Conservation (phyloP, 1,140 invertebrate genomes). For the Drosophila auraria region DNA sequence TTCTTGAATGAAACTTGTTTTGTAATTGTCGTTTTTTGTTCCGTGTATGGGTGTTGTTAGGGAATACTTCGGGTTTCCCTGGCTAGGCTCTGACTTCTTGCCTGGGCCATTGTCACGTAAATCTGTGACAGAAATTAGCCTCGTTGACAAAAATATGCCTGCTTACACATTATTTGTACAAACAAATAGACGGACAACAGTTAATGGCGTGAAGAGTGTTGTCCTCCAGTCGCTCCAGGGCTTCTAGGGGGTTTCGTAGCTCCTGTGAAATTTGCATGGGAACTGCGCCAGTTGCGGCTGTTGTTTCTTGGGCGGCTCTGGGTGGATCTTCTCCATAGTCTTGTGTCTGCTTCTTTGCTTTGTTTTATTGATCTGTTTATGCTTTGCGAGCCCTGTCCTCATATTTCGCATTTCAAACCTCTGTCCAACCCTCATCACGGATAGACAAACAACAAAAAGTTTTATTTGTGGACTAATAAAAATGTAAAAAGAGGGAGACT, state of each 20-base stretch:
- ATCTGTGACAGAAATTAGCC: conserved; percentile 80
- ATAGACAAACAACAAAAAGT: conserved; percentile 50
- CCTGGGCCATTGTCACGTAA: conserved; percentile 75
- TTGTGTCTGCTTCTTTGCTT: conserved; percentile 41
- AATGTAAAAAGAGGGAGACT: conserved; percentile 35
- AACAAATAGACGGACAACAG: conserved; percentile 72
- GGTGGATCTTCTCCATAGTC: conserved; percentile 55
- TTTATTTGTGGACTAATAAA: conserved; percentile 54
- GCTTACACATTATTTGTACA: conserved; percentile 83
- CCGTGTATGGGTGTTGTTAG: conserved; percentile 44
- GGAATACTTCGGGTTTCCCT: conserved; percentile 41
- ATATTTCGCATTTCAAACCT: not conserved
- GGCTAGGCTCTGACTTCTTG: conserved; percentile 37
- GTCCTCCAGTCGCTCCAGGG: conserved; percentile 20
- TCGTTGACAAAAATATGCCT: conserved; percentile 82
- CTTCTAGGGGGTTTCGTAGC: not conserved
- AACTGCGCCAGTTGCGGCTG: conserved; percentile 68
- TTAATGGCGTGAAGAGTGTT: conserved; percentile 54
- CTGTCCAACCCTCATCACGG: conserved; percentile 39
- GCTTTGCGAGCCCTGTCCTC: conserved; percentile 31
- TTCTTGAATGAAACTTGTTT: conserved; percentile 67
- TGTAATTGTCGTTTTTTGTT: conserved; percentile 78
- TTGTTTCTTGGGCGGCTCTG: conserved; percentile 25
- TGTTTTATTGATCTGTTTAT: conserved; percentile 80
- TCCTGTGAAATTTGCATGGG: conserved; percentile 73